Base-by-base conservation (phyloP, 2,113 vertebrate species). In the Circaetus gallicus region DNA sequence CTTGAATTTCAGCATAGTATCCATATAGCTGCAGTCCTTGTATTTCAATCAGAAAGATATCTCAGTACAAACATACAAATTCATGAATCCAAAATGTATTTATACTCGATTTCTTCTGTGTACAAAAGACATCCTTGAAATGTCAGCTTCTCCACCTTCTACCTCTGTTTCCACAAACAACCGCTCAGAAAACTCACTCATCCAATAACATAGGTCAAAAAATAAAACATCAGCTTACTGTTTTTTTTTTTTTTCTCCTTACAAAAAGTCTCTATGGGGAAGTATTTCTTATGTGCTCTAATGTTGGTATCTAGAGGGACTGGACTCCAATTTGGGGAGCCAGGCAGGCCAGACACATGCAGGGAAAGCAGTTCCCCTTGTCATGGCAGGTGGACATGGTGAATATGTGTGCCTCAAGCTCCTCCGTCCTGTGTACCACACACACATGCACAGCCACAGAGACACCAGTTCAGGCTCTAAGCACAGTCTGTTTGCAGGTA, bases 361-460 rank as follows among this genome's bases (percentile, higher is more conserved):
- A 34, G 22, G 29, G 42, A 25, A 59, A 6, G 15, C 5, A 6
- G 25, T 10, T 85, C 26, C 7, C 17, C 11, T 26, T 7, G 58
- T 9, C 59, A 62, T 43, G 19, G 16, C 21, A 36, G 28, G 31
- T 0, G 1, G n/a, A 36, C 1, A 5, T 0, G 3, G 77, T n/a
- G 29, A 58, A 17, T 3, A 5, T 0, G 6, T 2, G 67, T 42
- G 43, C 53, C 34, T 65, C 22, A 19, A 42, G 29, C 14, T 71
- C 22, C 56, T 55, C 32, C 34, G 65, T 16, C 28, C 50, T 71
- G 45, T 49, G 49, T 21, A 40, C 21, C 13, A 8, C 26, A 10
- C 43, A 28, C 32, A 16, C 14, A 24, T 1, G 7, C 34, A 22
- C 9, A 73, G 19, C 22, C 78, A 40, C 31, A 40, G 45, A 67